These are phyloP conservation scores for Plebejus anna DNA, from an alignment of 2,888 invertebrate genomes.

Conservation along the genomic window DNA sequence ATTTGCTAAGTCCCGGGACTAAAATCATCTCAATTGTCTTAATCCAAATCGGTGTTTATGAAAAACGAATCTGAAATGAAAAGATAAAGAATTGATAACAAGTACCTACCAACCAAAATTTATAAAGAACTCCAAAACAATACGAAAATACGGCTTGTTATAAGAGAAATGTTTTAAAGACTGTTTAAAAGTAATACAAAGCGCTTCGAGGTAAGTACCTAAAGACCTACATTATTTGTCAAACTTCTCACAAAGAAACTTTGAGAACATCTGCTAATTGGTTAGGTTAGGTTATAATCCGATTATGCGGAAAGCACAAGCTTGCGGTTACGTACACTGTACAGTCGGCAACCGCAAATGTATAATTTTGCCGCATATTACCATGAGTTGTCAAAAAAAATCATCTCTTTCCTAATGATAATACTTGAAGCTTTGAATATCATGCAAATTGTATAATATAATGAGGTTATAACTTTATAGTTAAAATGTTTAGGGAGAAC, in stretches of 20 bases:
- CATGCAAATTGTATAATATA: too few relatives aligned
- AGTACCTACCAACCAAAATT: neutral
- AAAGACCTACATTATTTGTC: conserved; percentile 11
- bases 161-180: conserved; percentile 1
- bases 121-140: neutral
- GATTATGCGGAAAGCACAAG: conserved; percentile 22
- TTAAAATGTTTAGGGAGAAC: too few relatives aligned
- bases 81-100: neutral
- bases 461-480: too few relatives aligned
- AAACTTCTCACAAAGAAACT: conserved; percentile 29
- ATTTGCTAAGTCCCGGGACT: too few relatives aligned
- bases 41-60: neutral
- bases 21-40: too few relatives aligned
- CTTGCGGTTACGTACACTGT: neutral
- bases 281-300: conserved; percentile 29
- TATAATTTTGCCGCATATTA: neutral
- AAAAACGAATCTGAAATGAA: neutral
- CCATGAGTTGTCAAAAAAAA: neutral
- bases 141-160: neutral
- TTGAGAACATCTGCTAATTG: conserved; percentile 30
- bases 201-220: neutral
- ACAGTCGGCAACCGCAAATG: neutral
- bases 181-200: conserved; percentile 3
- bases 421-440: too few relatives aligned
- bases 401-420: too few relatives aligned